phyloP scores from a whole-genome alignment of 2,888 invertebrate species.

The Ephialtes manifestator region DNA sequence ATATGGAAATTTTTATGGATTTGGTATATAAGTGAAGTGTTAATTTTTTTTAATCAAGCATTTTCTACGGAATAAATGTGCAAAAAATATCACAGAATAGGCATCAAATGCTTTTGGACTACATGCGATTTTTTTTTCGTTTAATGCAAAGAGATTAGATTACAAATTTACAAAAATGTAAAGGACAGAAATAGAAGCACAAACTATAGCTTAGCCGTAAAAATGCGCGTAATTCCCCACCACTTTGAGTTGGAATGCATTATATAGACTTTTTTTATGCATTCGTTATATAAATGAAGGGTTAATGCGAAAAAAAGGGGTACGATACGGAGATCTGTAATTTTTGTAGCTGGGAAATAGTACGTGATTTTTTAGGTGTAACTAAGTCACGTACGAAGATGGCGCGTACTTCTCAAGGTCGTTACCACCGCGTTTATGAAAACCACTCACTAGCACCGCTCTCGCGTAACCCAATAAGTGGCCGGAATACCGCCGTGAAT shows the following conservation, averaged over 20 bases:
- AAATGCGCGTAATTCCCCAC: background rate
- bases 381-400: conserved; percentile 28
- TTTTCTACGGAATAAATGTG: too few relatives aligned
- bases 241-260: background rate
- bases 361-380: background rate
- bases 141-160: background rate
- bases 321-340: background rate
- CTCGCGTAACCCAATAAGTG: conserved; percentile 18
- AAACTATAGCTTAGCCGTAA: background rate
- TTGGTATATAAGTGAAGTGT: background rate
- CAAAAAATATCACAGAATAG: too few relatives aligned
- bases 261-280: too few relatives aligned
- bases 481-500: conserved; percentile 9
- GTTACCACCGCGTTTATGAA: conserved; percentile 9
- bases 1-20: too few relatives aligned
- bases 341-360: background rate
- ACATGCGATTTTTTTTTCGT: background rate
- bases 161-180: too few relatives aligned
- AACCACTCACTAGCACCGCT: background rate
- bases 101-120: too few relatives aligned
- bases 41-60: too few relatives aligned
- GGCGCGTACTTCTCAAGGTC: conserved; percentile 65
- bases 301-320: background rate
- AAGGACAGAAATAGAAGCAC: too few relatives aligned
- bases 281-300: background rate